These are phyloP conservation scores for Bellardia pandia DNA, from an alignment of 2,888 invertebrate genomes.

Conservation along the genomic window DNA sequence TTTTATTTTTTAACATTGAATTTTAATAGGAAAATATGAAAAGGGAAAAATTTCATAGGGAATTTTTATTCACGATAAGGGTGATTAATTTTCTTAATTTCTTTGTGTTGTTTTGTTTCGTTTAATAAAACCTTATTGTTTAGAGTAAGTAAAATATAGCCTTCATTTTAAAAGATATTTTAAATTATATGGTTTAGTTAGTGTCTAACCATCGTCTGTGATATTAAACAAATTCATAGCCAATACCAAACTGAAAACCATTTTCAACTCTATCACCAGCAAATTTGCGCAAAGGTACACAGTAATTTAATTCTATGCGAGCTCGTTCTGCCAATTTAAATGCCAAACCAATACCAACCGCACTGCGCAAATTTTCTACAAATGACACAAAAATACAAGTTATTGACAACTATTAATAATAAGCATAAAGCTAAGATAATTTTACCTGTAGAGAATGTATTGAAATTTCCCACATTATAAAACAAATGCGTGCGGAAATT, in stretches of 20 bases:
- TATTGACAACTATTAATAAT: background rate
- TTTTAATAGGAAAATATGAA: too few species aligned
- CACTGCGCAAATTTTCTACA: conserved; percentile 87
- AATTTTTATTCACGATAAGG: too few species aligned
- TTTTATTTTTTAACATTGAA: too few species aligned
- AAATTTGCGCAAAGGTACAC: conserved; percentile 89
- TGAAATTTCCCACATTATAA: conserved; percentile 93
- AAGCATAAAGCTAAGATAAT: conserved; percentile 5
- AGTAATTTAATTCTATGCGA: conserved; percentile 97
- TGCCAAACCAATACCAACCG: conserved; percentile 93
- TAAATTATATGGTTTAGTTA: background rate
- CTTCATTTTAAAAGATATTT: conserved; percentile 13
- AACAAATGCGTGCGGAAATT: conserved; percentile 95
- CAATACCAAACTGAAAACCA: conserved; percentile 94
- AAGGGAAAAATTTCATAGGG: too few species aligned
- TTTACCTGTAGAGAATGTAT: conserved; percentile 82
- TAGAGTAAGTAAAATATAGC: conserved; percentile 35
- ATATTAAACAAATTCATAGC: conserved; percentile 90
- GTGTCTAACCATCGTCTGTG: background rate
- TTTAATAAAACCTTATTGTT: conserved; percentile 11
- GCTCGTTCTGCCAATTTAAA: conserved; percentile 93
- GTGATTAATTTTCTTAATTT: background rate
- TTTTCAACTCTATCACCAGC: conserved; percentile 87
- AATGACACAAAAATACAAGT: conserved; percentile 1
- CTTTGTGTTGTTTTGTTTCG: background rate